phyloP scores from a whole-genome alignment of 64 coral and sea anemone species.

The Montipora cactus region DNA sequence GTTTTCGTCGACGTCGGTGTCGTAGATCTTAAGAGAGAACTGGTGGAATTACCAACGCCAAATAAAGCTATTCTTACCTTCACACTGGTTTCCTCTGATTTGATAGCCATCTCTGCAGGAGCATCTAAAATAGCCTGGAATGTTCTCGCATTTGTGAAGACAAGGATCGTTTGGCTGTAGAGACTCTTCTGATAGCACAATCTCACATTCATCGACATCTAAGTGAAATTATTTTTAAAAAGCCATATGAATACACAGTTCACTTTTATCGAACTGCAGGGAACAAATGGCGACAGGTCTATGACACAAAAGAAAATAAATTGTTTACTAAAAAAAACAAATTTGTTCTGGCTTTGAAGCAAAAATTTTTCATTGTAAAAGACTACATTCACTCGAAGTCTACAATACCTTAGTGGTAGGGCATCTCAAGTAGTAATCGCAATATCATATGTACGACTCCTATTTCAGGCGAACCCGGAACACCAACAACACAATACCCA shows the following conservation, averaged over 20 bases:
- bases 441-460: too few species aligned
- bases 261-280: not conserved
- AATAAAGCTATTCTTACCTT: conserved; percentile 23
- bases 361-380: not conserved
- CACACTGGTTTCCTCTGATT: not conserved
- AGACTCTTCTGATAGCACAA: not conserved
- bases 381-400: too few species aligned
- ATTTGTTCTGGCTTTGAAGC: too few species aligned
- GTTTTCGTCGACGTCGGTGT: too few species aligned
- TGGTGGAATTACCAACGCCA: too few species aligned
- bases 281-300: not conserved
- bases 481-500: too few species aligned
- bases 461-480: too few species aligned
- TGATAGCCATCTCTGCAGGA: conserved; percentile 42
- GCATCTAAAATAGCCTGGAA: conserved; percentile 43
- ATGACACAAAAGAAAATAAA: not conserved
- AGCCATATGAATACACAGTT: not conserved
- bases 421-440: too few species aligned
- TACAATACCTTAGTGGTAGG: too few species aligned
- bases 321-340: not conserved
- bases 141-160: conserved; percentile 35
- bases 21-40: too few species aligned
- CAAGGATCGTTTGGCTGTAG: conserved; percentile 13
- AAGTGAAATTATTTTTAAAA: not conserved
- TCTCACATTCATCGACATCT: conserved; percentile 58